Conservation (phyloP, 2,888 invertebrate species). For the Hemicrepidius hirtus region DNA sequence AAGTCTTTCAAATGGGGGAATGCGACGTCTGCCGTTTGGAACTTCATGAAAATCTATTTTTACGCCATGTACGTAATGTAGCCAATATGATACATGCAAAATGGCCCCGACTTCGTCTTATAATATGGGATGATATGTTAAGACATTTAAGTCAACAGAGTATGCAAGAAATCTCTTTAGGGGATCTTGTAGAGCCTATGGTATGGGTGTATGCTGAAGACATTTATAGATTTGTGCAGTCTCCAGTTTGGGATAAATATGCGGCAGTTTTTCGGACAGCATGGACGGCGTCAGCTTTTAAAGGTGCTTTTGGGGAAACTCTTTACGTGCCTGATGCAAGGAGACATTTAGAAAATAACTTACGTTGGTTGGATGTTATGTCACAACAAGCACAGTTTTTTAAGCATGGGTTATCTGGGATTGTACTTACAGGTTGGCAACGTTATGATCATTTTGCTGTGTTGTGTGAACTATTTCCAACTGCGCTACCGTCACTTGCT, state of each 20-base stretch:
- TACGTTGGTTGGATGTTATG: constrained; percentile 82
- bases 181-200: constrained; percentile 84
- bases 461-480: constrained; percentile 80
- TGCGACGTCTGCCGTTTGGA: constrained; percentile 77
- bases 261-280: constrained; percentile 79
- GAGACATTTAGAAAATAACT: constrained; percentile 82
- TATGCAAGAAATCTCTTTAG: constrained; percentile 78
- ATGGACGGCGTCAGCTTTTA: constrained; percentile 85
- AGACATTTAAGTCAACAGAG: constrained; percentile 77
- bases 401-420: constrained; percentile 73
- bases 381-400: constrained; percentile 75
- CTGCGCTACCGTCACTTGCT: constrained; percentile 79
- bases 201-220: constrained; percentile 88
- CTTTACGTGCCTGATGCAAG: constrained; percentile 79
- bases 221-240: constrained; percentile 75
- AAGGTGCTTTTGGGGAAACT: constrained; percentile 85
- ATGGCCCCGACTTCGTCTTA: constrained; percentile 76
- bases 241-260: constrained; percentile 80
- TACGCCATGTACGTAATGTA: constrained; percentile 78
- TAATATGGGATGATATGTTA: constrained; percentile 90
- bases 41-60: constrained; percentile 76
- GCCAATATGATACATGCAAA: constrained; percentile 76
- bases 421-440: constrained; percentile 78
- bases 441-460: constrained; percentile 83
- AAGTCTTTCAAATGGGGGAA: constrained; percentile 82